These are phyloP conservation scores for Phymastichus coffea DNA, from an alignment of 1,140 invertebrate species.

Conservation along the genomic window DNA sequence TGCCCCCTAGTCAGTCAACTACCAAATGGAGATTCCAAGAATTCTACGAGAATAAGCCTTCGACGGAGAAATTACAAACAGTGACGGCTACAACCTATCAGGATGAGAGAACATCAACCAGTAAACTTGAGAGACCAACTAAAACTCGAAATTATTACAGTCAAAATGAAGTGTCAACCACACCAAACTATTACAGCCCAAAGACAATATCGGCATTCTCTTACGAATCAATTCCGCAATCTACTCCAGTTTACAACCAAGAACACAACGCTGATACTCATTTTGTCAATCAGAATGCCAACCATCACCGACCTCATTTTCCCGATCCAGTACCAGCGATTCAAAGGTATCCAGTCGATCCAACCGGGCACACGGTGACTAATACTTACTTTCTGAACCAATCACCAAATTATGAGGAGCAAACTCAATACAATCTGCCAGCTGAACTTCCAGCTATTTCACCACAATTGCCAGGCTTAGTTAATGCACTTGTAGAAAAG, in stretches of 20 bases:
- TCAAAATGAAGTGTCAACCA: conserved; percentile 14
- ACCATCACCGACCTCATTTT: conserved; percentile 37
- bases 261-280: conserved; percentile 38
- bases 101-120: conserved; percentile 28
- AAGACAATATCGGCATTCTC: conserved; percentile 33
- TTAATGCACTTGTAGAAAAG: conserved; percentile 62
- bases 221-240: conserved; percentile 35
- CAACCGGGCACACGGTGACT: conserved; percentile 23
- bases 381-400: conserved; percentile 29
- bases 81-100: conserved; percentile 21
- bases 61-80: conserved; percentile 24
- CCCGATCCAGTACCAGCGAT: conserved; percentile 27
- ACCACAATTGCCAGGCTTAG: conserved; percentile 59
- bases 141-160: conserved; percentile 27
- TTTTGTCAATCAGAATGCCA: conserved; percentile 37
- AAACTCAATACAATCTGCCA: conserved; percentile 48
- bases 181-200: conserved; percentile 4
- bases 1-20: conserved; percentile 29
- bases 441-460: conserved; percentile 58
- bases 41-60: conserved; percentile 35
- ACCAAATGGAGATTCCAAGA: conserved; percentile 39
- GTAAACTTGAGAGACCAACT: conserved; percentile 27
- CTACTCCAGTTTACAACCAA: conserved; percentile 36
- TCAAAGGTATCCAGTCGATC: conserved; percentile 30
- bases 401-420: conserved; percentile 33